phyloP scores from a whole-genome alignment of 1,140 invertebrate species.

The Steinernema khuongi region DNA sequence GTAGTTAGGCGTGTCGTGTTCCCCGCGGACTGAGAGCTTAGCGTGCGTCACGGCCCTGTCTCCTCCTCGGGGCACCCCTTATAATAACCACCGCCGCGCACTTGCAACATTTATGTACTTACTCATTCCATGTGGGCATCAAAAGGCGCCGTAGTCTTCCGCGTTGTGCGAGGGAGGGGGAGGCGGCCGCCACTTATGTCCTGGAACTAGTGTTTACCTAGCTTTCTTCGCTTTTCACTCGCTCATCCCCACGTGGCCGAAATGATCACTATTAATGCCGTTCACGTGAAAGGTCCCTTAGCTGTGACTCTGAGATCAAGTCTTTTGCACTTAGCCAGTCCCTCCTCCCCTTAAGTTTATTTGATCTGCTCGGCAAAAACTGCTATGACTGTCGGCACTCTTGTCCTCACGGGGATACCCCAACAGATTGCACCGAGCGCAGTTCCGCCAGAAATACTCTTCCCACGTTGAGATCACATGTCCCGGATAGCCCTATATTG shows the following conservation, averaged over 20 bases:
- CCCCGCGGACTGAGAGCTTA: not conserved
- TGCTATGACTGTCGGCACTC: too few relatives aligned
- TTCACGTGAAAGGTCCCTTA: too few relatives aligned
- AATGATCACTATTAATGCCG: too few relatives aligned
- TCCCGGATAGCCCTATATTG: too few relatives aligned
- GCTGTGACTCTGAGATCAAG: not conserved
- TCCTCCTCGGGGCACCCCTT: not conserved
- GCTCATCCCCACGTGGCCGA: too few relatives aligned
- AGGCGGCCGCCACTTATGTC: not conserved
- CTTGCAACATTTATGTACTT: conserved; percentile 10
- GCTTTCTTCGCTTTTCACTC: too few relatives aligned
- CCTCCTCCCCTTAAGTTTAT: not conserved
- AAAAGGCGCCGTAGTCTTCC: too few relatives aligned
- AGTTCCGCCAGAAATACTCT: too few relatives aligned
- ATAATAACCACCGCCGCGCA: not conserved
- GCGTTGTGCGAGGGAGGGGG: not conserved
- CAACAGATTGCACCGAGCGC: too few relatives aligned
- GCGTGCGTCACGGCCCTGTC: not conserved
- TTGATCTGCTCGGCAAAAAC: too few relatives aligned
- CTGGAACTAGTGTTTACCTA: not conserved
- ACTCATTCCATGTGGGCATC: not conserved
- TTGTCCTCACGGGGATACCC: too few relatives aligned
- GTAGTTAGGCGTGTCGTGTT: conserved; percentile 9
- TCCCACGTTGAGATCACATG: too few relatives aligned
- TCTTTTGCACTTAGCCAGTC: not conserved